Percentiles rank a stretch among this genome's conserved stretches.
These are phyloP conservation scores for Eutrigla gurnardus DNA, from an alignment of 2,797 vertebrate genomes.

Conservation along the genomic window DNA sequence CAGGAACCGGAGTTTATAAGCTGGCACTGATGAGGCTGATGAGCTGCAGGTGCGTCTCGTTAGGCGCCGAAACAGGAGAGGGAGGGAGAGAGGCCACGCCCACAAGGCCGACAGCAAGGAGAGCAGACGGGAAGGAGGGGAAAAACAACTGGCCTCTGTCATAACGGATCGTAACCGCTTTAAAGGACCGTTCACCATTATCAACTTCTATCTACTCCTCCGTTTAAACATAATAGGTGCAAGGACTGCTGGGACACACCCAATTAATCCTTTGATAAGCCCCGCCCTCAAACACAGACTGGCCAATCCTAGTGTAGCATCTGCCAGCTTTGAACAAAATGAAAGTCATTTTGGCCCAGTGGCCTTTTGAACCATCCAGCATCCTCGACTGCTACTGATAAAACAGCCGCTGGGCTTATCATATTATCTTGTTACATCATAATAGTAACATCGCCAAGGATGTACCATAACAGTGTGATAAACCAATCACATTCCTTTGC, in stretches of 20 bases:
- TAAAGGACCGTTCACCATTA: constrained; percentile 13
- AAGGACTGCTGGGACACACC: constrained; percentile 19
- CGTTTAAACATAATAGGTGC: not conserved
- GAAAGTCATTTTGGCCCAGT: not conserved
- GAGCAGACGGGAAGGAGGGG: too few species aligned
- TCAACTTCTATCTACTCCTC: constrained; percentile 9
- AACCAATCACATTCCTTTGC: constrained; percentile 51
- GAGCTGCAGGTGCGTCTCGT: too few species aligned
- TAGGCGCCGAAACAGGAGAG: too few species aligned
- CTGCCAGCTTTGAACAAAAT: not conserved
- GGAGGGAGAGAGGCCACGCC: too few species aligned
- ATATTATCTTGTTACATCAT: constrained; percentile 7
- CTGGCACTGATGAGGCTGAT: too few species aligned
- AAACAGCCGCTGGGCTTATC: constrained; percentile 12
- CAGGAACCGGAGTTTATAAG: too few species aligned
- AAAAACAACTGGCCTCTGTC: too few species aligned
- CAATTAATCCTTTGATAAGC: not conserved
- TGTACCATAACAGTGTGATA: constrained; percentile 35
- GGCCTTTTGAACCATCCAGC: not conserved
- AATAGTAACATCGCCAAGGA: not conserved
- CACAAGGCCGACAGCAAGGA: too few species aligned
- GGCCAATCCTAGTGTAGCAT: too few species aligned
- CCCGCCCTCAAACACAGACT: too few species aligned
- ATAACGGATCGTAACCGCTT: not conserved
- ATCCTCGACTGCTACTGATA: not conserved